Evolutionary conservation across 2,888 invertebrate species (phyloP).

Genomic region (Margaritifera margaritifera): DNA sequence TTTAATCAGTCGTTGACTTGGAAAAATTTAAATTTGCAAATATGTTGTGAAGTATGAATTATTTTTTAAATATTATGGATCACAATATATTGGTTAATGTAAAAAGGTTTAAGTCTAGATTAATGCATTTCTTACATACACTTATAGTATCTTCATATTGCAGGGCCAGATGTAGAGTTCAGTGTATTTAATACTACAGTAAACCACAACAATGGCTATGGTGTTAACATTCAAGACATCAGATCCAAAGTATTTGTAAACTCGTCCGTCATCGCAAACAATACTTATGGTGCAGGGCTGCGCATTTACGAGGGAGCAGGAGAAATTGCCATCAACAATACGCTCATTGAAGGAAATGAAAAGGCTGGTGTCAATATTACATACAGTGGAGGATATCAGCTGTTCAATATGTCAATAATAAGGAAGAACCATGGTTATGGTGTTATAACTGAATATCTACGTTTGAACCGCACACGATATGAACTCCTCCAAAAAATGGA

Average conservation of each 20-base stretch:
- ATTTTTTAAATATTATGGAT: no score
- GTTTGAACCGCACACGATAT: constrained; percentile 64
- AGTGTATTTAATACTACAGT: constrained; percentile 87
- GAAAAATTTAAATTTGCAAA: no score
- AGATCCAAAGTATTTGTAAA: constrained; percentile 91
- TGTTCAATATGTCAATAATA: constrained; percentile 89
- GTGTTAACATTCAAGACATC: constrained; percentile 93
- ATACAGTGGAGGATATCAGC: constrained; percentile 93
- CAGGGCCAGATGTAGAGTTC: constrained; percentile 64
- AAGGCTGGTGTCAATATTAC: constrained; percentile 90
- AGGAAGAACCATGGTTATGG: constrained; percentile 88
- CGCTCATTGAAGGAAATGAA: constrained; percentile 87
- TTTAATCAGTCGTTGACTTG: no score
- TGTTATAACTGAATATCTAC: constrained; percentile 63
- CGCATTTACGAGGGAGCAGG: constrained; percentile 93
- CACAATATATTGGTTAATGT: no score
- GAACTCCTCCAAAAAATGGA: constrained; percentile 60
- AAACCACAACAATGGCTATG: constrained; percentile 92
- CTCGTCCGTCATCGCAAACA: constrained; percentile 85
- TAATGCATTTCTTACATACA: no score
- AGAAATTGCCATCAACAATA: constrained; percentile 93
- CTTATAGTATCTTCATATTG: constrained; percentile 13
- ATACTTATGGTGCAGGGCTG: constrained; percentile 88
- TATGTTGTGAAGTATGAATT: no score
- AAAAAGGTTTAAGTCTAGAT: no score